These are phyloP conservation scores for Plagodis dolabraria DNA, from an alignment of 2,888 invertebrate genomes.

Conservation along the genomic window DNA sequence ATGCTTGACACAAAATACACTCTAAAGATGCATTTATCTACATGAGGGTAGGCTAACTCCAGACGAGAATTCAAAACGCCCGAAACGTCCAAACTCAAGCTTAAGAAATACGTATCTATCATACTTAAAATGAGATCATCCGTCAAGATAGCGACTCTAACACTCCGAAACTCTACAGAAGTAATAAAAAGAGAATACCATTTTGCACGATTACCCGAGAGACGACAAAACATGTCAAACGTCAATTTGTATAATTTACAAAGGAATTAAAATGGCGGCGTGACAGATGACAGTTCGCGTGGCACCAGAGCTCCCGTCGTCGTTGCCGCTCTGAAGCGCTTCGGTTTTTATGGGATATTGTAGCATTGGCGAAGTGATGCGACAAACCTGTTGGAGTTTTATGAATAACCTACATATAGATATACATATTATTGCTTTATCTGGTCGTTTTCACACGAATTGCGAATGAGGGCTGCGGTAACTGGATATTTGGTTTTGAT, in stretches of 20 bases:
- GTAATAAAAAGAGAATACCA: constrained; percentile 69
- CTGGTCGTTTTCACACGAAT: constrained; percentile 47
- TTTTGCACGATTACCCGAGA: constrained; percentile 75
- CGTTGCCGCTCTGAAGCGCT: constrained; percentile 37
- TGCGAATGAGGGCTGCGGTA: constrained; percentile 43
- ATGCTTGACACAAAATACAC: too few species aligned
- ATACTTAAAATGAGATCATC: constrained; percentile 23
- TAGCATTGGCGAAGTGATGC: constrained; percentile 32
- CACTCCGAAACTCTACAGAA: constrained; percentile 54
- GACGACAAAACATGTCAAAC: constrained; percentile 81
- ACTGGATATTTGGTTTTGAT: constrained; percentile 67
- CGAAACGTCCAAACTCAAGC: neutral
- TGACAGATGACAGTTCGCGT: constrained; percentile 75
- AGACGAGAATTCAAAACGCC: too few species aligned
- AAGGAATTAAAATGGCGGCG: constrained; percentile 73
- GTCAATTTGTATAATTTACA: constrained; percentile 80
- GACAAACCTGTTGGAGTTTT: constrained; percentile 47
- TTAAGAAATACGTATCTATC: neutral
- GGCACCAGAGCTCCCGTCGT: constrained; percentile 39
- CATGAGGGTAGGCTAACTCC: too few species aligned
- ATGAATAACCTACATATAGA: neutral
- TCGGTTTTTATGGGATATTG: constrained; percentile 35
- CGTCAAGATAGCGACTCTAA: constrained; percentile 35
- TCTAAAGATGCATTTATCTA: too few species aligned
- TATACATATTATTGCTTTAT: constrained; percentile 44